Conservation (phyloP, 2,888 invertebrate species). For the Eupithecia insigniata region DNA sequence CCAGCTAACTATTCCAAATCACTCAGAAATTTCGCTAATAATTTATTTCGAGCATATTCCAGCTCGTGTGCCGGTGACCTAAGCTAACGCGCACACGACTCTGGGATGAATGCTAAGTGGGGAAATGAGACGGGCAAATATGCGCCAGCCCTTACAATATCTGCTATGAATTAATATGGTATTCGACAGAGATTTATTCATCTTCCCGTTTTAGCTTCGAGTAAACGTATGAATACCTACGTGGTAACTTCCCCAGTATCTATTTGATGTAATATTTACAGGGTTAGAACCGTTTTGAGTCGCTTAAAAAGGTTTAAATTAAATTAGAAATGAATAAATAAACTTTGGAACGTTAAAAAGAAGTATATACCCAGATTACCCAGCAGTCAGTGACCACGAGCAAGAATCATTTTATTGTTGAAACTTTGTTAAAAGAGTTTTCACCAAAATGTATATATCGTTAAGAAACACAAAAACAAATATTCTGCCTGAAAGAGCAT, state of each 20-base stretch:
- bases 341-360: background rate
- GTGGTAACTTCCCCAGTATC: background rate
- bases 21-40: background rate
- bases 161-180: constrained; percentile 23
- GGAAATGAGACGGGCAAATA: constrained; percentile 39
- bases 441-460: background rate
- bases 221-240: constrained; percentile 1
- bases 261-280: background rate
- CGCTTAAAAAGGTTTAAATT: background rate
- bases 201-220: background rate
- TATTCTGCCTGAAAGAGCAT: background rate
- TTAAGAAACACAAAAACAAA: background rate
- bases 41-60: background rate
- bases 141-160: constrained; percentile 21
- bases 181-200: constrained; percentile 19
- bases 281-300: background rate
- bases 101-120: constrained; percentile 41
- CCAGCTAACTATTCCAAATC: background rate
- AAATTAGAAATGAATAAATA: background rate
- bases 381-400: background rate
- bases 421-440: background rate
- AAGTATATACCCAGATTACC: background rate
- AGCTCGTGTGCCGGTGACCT: background rate
- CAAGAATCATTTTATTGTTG: background rate
- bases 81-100: background rate